Evolutionary conservation across 2,113 vertebrate species (phyloP).

Genomic region (Opisthocomus hoazin): DNA sequence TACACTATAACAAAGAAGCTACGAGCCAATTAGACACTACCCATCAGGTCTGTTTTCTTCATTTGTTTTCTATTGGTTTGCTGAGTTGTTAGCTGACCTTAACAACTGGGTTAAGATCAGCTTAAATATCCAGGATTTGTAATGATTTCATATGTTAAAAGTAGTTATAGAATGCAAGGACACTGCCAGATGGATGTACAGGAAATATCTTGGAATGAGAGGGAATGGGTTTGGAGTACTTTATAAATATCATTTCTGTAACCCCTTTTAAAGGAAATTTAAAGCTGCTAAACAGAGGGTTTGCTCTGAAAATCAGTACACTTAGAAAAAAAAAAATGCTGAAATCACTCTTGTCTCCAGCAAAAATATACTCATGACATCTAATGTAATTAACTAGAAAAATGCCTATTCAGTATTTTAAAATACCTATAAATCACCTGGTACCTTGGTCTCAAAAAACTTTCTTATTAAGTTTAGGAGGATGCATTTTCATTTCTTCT

Average conservation of each 20-base stretch:
- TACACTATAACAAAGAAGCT: not conserved
- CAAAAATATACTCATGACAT: not conserved
- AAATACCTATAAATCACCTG: not conserved
- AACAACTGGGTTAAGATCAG: not conserved
- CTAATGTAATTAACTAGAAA: not conserved
- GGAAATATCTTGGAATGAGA: not conserved
- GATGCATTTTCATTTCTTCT: rapidly evolving
- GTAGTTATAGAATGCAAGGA: not conserved
- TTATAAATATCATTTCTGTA: not conserved
- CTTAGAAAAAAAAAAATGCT: not conserved
- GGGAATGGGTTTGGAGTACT: not conserved
- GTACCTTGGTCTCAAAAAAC: not conserved
- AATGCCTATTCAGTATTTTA: not conserved
- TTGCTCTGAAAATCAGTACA: not conserved
- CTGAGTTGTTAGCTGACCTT: not conserved
- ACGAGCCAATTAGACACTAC: not conserved
- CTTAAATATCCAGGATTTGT: not conserved
- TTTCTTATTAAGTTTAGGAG: not conserved
- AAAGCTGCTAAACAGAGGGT: not conserved
- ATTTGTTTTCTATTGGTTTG: not conserved
- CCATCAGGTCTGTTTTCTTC: not conserved
- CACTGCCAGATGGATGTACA: rapidly evolving
- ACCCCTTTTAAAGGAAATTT: not conserved
- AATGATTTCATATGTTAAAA: not conserved
- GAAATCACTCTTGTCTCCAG: not conserved